Percentiles rank a stretch among this genome's conserved stretches.
Conservation (phyloP, 2,113 vertebrate species). For the Crotalus helleri region DNA sequence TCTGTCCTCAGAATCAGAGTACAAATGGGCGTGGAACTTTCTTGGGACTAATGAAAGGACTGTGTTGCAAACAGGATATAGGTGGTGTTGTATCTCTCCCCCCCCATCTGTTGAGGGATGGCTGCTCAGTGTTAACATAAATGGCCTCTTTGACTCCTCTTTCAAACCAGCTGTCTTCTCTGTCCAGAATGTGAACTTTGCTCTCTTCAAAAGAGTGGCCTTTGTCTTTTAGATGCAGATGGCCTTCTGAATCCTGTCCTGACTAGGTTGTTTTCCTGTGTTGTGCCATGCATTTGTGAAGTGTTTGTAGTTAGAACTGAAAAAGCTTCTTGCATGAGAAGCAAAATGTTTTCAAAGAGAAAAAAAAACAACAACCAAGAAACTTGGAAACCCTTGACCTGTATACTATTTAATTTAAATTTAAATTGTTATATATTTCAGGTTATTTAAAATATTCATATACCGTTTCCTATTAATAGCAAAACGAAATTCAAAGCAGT, state of each 20-base stretch:
- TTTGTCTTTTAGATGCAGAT: not conserved
- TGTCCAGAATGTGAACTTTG: not conserved
- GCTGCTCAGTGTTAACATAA: not conserved
- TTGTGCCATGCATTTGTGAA: not conserved
- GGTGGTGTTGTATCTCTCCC: not conserved
- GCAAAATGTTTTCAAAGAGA: not conserved
- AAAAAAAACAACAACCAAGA: not conserved
- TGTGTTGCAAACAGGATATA: not conserved
- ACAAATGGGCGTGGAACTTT: not conserved
- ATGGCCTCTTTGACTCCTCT: not conserved
- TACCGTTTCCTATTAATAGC: not conserved
- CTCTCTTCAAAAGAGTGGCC: not conserved
- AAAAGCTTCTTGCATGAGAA: not conserved
- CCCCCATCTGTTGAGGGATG: not conserved
- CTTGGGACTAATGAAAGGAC: not conserved
- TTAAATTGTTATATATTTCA: not conserved
- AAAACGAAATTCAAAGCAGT: not conserved
- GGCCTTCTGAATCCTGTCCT: not conserved
- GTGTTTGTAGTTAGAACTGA: not conserved
- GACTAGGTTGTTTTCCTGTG: not conserved
- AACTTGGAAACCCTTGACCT: not conserved
- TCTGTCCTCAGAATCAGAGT: not conserved
- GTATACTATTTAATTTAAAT: not conserved
- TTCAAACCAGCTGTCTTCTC: not conserved
- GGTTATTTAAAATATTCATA: not conserved